These are phyloP conservation scores for Ptychoptera albimana DNA, from an alignment of 2,888 invertebrate species.

Conservation along the genomic window DNA sequence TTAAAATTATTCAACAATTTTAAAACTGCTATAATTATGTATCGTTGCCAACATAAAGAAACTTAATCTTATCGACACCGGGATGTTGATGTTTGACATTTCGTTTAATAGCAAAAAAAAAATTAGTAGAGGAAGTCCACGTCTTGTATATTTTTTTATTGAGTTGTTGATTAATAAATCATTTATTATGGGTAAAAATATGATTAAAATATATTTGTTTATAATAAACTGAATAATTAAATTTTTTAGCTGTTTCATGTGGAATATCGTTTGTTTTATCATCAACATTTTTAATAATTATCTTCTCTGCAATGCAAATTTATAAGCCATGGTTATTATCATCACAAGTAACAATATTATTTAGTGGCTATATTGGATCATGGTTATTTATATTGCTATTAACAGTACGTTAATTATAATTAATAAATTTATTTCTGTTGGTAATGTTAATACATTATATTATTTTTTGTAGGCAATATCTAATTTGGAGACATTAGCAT, in stretches of 20 bases:
- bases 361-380: slow-evolving; percentile 81
- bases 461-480: slow-evolving; percentile 53
- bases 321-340: slow-evolving; percentile 65
- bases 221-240: slow-evolving; percentile 5
- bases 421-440: background rate
- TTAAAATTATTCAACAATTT: no score
- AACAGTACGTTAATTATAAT: slow-evolving; percentile 43
- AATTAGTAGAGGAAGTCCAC: no score
- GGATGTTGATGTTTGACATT: no score
- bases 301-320: slow-evolving; percentile 89
- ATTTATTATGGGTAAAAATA: no score
- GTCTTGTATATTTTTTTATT: no score
- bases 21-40: no score
- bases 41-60: no score
- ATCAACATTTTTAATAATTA: slow-evolving; percentile 59
- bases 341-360: slow-evolving; percentile 66
- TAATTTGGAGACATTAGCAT: slow-evolving; percentile 69
- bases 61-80: no score
- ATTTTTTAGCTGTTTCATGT: slow-evolving; percentile 49
- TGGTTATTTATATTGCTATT: slow-evolving; percentile 69
- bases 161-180: no score
- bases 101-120: no score
- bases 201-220: background rate
- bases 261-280: slow-evolving; percentile 63
- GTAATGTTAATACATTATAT: no score